Evolutionary conservation across 2,797 vertebrate species (phyloP).

Genomic region (Chaenodraco wilsoni): DNA sequence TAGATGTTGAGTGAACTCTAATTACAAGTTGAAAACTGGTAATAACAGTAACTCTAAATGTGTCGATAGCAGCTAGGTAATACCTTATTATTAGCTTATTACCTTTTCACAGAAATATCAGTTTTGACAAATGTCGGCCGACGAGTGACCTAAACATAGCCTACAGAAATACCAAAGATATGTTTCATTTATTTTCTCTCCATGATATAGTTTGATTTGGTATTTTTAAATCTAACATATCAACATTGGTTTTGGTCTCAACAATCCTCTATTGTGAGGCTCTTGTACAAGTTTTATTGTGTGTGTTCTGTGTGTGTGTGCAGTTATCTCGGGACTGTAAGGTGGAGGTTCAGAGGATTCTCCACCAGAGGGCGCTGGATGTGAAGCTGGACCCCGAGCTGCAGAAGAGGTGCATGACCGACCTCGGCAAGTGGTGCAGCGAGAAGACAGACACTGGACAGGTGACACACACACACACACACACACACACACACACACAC

Average conservation of each 20-base stretch:
- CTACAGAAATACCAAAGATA: no score
- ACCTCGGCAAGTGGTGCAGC: constrained; percentile 98
- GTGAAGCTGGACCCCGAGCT: constrained; percentile 95
- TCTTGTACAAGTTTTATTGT: not conserved
- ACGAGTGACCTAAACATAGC: no score
- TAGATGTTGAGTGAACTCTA: no score
- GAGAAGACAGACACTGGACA: constrained; percentile 94
- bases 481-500: not conserved
- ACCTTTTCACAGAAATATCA: not conserved
- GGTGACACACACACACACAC: constrained; percentile 28
- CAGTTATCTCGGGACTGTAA: constrained; percentile 96
- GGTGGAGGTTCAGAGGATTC: constrained; percentile 95
- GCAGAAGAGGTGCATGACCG: constrained; percentile 94
- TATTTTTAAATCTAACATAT: no score
- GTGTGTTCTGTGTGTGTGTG: constrained; percentile 5
- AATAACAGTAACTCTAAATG: not conserved
- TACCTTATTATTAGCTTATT: not conserved
- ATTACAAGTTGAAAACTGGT: not conserved
- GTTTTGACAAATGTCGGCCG: not conserved
- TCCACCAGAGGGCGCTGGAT: constrained; percentile 96
- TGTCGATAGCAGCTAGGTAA: not conserved
- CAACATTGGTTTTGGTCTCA: not conserved
- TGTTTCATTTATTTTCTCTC: no score
- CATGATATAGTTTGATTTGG: no score
- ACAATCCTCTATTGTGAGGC: not conserved